Evolutionary conservation across 2,888 invertebrate species (phyloP).

Genomic region (Eristalinus aeneus): DNA sequence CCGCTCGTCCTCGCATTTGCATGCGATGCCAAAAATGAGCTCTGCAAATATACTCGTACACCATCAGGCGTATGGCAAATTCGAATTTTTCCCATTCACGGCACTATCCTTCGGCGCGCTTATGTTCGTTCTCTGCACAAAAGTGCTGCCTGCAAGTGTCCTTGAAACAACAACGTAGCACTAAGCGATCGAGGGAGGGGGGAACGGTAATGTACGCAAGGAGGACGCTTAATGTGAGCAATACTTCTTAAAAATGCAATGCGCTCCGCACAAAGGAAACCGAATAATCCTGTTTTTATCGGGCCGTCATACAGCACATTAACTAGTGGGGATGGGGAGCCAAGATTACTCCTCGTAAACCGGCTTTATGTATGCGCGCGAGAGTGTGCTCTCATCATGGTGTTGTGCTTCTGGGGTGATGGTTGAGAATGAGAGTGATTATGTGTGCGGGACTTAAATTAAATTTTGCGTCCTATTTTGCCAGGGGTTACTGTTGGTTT

Average conservation of each 20-base stretch:
- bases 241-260: slow-evolving; percentile 19
- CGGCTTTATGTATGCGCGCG: slow-evolving; percentile 20
- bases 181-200: neutral
- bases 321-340: slow-evolving; percentile 16
- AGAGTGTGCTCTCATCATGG: neutral
- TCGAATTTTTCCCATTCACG: neutral
- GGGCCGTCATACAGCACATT: slow-evolving; percentile 13
- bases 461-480: neutral
- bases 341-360: slow-evolving; percentile 22
- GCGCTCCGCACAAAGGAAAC: neutral
- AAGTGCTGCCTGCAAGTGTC: neutral
- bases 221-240: slow-evolving; percentile 3
- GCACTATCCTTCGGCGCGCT: neutral
- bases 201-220: neutral
- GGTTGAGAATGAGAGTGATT: neutral
- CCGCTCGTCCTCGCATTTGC: neutral
- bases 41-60: neutral
- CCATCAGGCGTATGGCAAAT: neutral
- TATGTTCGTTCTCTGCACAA: neutral
- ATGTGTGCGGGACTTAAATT: neutral
- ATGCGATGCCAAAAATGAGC: slow-evolving; percentile 2
- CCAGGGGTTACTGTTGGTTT: slow-evolving; percentile 18
- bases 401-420: neutral
- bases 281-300: slow-evolving; percentile 28
- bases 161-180: neutral